Evolutionary conservation across 1,140 invertebrate genomes (phyloP).

Genomic region (Archegozetes longisetosus): DNA sequence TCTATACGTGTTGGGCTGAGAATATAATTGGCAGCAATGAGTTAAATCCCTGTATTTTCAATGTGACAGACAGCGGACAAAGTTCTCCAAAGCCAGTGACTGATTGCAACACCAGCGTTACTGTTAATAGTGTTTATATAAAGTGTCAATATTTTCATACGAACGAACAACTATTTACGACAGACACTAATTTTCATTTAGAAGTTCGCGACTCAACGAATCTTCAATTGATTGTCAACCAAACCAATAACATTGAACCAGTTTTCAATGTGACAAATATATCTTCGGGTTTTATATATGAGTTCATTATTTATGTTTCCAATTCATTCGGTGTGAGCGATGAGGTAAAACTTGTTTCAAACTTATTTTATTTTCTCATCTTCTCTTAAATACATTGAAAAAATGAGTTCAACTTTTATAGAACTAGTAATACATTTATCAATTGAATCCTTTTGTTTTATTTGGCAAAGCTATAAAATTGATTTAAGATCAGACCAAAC

Average conservation of each 20-base stretch:
- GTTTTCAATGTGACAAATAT: neutral
- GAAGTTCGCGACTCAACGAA: neutral
- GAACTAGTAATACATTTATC: no score
- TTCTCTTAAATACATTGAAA: neutral
- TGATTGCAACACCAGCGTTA: neutral
- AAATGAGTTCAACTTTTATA: no score
- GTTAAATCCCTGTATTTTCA: conserved; percentile 4
- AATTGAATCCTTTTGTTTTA: no score
- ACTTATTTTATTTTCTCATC: neutral
- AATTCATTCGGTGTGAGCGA: neutral
- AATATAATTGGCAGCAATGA: conserved; percentile 6
- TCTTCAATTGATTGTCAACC: neutral
- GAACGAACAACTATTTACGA: neutral
- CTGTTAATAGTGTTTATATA: neutral
- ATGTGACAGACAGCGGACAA: neutral
- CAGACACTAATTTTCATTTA: neutral
- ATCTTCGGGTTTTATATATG: neutral
- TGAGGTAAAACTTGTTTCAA: neutral
- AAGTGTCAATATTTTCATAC: neutral
- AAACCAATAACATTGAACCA: neutral
- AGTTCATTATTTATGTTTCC: neutral
- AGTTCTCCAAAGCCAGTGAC: neutral
- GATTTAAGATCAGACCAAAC: no score
- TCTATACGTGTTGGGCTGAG: conserved; percentile 11
- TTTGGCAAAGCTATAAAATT: no score